Percentiles rank a stretch among this genome's conserved stretches.
Conservation (phyloP, 2,888 invertebrate genomes). For the Salpingus planirostris region DNA sequence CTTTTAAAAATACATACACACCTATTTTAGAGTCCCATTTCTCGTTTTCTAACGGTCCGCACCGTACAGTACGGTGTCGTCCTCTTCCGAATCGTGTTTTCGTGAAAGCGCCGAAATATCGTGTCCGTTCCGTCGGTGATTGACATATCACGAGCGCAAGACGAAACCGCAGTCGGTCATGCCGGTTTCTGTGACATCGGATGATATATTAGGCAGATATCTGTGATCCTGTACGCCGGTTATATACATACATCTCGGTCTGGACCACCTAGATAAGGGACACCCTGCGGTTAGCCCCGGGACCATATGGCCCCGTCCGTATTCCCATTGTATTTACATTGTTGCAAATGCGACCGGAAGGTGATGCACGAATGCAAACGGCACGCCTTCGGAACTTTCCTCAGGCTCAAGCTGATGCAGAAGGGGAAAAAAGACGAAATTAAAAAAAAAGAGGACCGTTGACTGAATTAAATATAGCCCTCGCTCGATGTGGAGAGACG, state of each 20-base stretch:
- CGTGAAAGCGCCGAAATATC: too few species aligned
- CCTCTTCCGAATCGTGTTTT: too few species aligned
- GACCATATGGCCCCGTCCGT: slow-evolving; percentile 12
- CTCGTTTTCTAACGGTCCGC: too few species aligned
- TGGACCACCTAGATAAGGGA: slow-evolving; percentile 18
- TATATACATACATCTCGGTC: slow-evolving; percentile 7
- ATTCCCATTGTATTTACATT: slow-evolving; percentile 15
- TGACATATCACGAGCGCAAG: slow-evolving; percentile 11
- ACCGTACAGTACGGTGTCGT: not conserved
- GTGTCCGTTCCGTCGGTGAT: not conserved
- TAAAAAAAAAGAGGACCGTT: too few species aligned
- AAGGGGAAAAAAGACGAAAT: too few species aligned
- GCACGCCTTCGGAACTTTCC: slow-evolving; percentile 3
- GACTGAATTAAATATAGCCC: too few species aligned
- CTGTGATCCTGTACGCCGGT: not conserved
- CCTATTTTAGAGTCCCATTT: slow-evolving; percentile 18
- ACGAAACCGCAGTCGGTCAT: slow-evolving; percentile 4
- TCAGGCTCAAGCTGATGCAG: too few species aligned
- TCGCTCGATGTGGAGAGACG: too few species aligned
- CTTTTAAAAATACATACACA: slow-evolving; percentile 16
- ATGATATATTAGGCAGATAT: slow-evolving; percentile 14
- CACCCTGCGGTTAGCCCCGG: slow-evolving; percentile 15
- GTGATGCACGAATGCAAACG: slow-evolving; percentile 10
- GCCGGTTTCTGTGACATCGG: slow-evolving; percentile 15
- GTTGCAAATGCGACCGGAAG: slow-evolving; percentile 6